Conservation (phyloP, 2,888 invertebrate genomes). For the Cryptophagus acutangulus region DNA sequence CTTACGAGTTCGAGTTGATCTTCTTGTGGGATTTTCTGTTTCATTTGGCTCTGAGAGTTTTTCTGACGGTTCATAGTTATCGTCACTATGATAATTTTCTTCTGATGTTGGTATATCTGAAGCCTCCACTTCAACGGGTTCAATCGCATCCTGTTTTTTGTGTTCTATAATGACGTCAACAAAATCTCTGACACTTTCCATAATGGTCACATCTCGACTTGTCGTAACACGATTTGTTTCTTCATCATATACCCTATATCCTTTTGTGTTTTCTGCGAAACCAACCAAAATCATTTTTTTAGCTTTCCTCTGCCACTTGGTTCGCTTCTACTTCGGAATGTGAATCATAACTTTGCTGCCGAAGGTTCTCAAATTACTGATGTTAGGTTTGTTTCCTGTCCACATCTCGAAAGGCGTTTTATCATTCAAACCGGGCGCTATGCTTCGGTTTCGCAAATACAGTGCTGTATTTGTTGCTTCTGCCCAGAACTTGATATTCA, state of each 20-base stretch:
- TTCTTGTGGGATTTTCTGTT: too few species aligned
- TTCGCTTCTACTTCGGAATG: conserved; percentile 33
- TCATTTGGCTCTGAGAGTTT: too few species aligned
- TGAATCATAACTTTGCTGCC: conserved; percentile 37
- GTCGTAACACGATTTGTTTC: conserved; percentile 7
- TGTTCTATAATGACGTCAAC: too few species aligned
- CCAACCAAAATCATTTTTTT: conserved; percentile 35
- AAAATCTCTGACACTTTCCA: too few species aligned
- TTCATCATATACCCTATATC: conserved; percentile 12
- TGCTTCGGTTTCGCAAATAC: conserved; percentile 27
- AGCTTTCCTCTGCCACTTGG: conserved; percentile 35
- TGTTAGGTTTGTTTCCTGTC: conserved; percentile 35
- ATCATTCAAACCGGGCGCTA: too few species aligned
- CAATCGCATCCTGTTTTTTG: too few species aligned
- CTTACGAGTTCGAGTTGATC: neutral
- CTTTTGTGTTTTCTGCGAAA: conserved; percentile 27
- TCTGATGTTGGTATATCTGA: too few species aligned
- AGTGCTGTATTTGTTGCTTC: conserved; percentile 18
- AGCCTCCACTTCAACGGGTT: too few species aligned
- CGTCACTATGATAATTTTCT: too few species aligned
- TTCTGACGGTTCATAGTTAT: too few species aligned
- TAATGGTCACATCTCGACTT: conserved; percentile 15
- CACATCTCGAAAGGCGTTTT: conserved; percentile 38
- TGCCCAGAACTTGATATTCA: conserved; percentile 15
- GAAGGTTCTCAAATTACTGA: conserved; percentile 39